phyloP scores from a whole-genome alignment of 2,797 vertebrate genomes.

The Pteronotus mesoamericanus region DNA sequence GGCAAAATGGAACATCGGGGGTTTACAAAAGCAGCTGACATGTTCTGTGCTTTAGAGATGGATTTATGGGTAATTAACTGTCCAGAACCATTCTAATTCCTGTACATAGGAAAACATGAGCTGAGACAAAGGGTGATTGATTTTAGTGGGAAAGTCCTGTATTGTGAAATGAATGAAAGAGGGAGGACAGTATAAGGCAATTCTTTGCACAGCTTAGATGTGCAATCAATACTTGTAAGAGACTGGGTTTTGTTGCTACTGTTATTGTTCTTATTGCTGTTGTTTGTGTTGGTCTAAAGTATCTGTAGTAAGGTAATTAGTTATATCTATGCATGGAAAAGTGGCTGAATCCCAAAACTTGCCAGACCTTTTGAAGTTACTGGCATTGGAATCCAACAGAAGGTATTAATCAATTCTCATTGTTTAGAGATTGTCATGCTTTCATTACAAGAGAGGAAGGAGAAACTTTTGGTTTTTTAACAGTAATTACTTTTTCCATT shows the following conservation, averaged over 20 bases:
- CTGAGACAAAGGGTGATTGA: constrained; percentile 65
- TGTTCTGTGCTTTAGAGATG: constrained; percentile 53
- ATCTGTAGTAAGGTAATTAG: constrained; percentile 24
- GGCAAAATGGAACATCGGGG: constrained; percentile 38
- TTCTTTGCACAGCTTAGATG: constrained; percentile 26
- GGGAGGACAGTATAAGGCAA: background rate
- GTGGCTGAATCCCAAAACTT: constrained; percentile 86
- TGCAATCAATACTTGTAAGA: background rate
- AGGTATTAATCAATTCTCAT: constrained; percentile 78
- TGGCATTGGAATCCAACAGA: constrained; percentile 89
- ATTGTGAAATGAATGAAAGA: constrained; percentile 53
- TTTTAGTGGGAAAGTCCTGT: constrained; percentile 65
- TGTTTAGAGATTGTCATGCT: background rate
- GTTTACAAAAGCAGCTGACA: constrained; percentile 35
- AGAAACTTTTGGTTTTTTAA: background rate
- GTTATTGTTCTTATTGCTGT: background rate
- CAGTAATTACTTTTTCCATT: background rate
- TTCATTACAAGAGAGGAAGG: background rate
- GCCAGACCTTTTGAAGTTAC: constrained; percentile 85
- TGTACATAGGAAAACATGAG: constrained; percentile 64
- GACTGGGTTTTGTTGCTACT: background rate
- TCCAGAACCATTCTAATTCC: constrained; percentile 63
- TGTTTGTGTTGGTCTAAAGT: constrained; percentile 29
- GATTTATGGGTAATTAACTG: constrained; percentile 69
- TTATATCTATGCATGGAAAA: constrained; percentile 76